phyloP scores from a whole-genome alignment of 2,113 vertebrate genomes.

The Rafetus swinhoei region DNA sequence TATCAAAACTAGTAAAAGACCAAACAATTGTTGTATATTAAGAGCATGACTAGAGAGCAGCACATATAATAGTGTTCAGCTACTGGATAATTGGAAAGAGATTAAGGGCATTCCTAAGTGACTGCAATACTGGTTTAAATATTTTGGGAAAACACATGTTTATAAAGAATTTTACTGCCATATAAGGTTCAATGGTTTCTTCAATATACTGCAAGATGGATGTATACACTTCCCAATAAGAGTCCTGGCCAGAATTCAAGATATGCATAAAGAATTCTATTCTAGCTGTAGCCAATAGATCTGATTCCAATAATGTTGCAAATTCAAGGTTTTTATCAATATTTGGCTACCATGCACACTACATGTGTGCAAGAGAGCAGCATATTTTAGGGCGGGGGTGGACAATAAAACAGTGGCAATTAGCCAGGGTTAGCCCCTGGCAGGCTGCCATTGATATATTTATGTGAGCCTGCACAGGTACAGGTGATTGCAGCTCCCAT shows the following conservation, averaged over 20 bases:
- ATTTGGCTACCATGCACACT: slow-evolving; percentile 60
- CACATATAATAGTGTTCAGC: not conserved
- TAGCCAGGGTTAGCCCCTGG: too few relatives aligned
- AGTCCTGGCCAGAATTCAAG: slow-evolving; percentile 53
- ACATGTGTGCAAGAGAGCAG: slow-evolving; percentile 50
- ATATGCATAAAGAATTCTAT: slow-evolving; percentile 35
- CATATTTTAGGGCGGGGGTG: slow-evolving; percentile 20
- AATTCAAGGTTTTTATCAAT: slow-evolving; percentile 68
- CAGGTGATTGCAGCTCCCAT: too few relatives aligned
- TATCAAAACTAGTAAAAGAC: not conserved
- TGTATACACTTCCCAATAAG: slow-evolving; percentile 44
- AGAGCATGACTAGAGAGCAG: not conserved
- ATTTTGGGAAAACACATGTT: slow-evolving; percentile 16
- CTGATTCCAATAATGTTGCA: slow-evolving; percentile 39
- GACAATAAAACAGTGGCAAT: too few relatives aligned
- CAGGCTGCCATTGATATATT: too few relatives aligned
- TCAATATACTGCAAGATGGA: slow-evolving; percentile 23
- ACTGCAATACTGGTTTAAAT: rapidly evolving
- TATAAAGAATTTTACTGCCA: slow-evolving; percentile 42
- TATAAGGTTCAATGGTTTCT: slow-evolving; percentile 4
- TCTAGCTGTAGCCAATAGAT: slow-evolving; percentile 49
- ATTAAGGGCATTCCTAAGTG: not conserved
- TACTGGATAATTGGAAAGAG: not conserved
- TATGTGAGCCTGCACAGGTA: too few relatives aligned
- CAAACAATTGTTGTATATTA: not conserved